Percentiles rank a stretch among this genome's conserved stretches.
phyloP scores from a whole-genome alignment of 2,888 invertebrate genomes.

The Pterostichus madidus region DNA sequence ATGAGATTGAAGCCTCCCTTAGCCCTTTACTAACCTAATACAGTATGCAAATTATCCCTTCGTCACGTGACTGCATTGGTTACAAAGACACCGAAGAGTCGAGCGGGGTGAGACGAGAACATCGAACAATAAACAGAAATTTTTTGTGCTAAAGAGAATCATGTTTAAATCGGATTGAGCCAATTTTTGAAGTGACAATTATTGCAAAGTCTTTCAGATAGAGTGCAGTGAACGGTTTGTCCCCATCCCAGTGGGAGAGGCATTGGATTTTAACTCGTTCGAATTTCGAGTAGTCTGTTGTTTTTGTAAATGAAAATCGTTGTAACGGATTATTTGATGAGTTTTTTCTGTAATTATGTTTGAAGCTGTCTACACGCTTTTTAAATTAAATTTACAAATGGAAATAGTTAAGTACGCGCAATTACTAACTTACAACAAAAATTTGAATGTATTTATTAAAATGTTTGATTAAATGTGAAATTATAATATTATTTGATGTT shows the following conservation, averaged over 20 bases:
- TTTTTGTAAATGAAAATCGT: neutral
- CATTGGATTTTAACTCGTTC: slow-evolving; percentile 45
- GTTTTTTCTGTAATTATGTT: too few species aligned
- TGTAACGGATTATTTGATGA: too few species aligned
- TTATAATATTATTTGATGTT: too few species aligned
- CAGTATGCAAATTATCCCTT: slow-evolving; percentile 60
- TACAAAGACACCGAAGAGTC: slow-evolving; percentile 56
- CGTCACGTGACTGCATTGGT: slow-evolving; percentile 54
- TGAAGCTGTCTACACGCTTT: too few species aligned
- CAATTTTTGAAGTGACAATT: slow-evolving; percentile 76
- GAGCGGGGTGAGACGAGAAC: neutral
- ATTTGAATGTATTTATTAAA: too few species aligned
- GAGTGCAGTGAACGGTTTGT: slow-evolving; percentile 22
- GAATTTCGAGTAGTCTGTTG: slow-evolving; percentile 5
- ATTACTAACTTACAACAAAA: too few species aligned
- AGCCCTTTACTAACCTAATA: slow-evolving; percentile 58
- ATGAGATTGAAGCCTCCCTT: slow-evolving; percentile 5
- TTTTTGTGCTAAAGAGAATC: slow-evolving; percentile 69
- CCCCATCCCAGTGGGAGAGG: slow-evolving; percentile 8
- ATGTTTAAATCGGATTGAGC: slow-evolving; percentile 76
- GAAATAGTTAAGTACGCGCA: too few species aligned
- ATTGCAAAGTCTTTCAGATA: slow-evolving; percentile 69
- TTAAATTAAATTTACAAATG: too few species aligned
- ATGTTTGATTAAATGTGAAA: too few species aligned
- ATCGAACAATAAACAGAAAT: slow-evolving; percentile 64